These are phyloP conservation scores for Acinonyx jubatus DNA, from an alignment of 2,113 vertebrate genomes.

Conservation along the genomic window DNA sequence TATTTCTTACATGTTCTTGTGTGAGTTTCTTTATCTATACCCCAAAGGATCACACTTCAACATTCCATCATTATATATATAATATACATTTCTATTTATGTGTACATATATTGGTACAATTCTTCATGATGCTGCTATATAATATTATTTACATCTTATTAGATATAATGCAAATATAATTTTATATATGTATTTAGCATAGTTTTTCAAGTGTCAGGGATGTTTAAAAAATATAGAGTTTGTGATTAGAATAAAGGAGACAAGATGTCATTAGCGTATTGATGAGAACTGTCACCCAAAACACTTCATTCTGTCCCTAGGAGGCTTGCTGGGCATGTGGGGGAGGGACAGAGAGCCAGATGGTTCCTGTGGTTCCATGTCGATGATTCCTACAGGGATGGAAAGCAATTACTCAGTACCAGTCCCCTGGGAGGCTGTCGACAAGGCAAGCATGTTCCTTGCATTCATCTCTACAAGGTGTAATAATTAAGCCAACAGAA, in stretches of 20 bases:
- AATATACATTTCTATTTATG: background rate
- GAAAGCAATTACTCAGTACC: constrained; percentile 65
- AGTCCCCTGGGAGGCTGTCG: constrained; percentile 54
- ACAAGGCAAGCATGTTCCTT: constrained; percentile 58
- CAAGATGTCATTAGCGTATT: background rate
- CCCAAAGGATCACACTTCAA: background rate
- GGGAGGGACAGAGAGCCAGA: constrained; percentile 48
- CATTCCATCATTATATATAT: background rate
- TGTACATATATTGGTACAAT: background rate
- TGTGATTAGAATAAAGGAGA: background rate
- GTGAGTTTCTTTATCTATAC: background rate
- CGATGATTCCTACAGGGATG: background rate
- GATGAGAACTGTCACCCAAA: background rate
- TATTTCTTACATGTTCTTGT: background rate
- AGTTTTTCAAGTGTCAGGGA: background rate
- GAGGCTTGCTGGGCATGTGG: constrained; percentile 20
- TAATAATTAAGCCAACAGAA: constrained; percentile 72
- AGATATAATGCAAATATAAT: background rate
- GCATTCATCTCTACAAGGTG: constrained; percentile 67
- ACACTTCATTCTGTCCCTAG: background rate
- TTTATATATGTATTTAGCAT: background rate
- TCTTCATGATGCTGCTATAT: background rate
- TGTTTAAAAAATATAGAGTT: background rate
- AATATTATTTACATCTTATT: background rate
- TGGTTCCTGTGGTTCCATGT: constrained; percentile 32